Evolutionary conservation across 2,113 vertebrate genomes (phyloP).

Genomic region (Trichechus manatus): DNA sequence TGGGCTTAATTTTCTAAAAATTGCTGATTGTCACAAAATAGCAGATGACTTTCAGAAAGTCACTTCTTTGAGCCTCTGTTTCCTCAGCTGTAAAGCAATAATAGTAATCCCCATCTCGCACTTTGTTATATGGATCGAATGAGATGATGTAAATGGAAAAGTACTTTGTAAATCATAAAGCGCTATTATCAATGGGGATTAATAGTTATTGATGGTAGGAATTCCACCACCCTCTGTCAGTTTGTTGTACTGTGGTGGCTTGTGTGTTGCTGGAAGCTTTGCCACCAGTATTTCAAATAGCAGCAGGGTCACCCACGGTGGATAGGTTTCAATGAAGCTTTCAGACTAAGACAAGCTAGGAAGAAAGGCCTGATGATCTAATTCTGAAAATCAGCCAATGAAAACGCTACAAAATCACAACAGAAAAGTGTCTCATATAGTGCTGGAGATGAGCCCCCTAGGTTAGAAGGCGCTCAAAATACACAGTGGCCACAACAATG

Average conservation of each 20-base stretch:
- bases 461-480: neutral
- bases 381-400: neutral
- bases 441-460: neutral
- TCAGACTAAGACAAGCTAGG: neutral
- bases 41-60: neutral
- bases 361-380: neutral
- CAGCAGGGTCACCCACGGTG: neutral
- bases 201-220: neutral
- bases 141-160: neutral
- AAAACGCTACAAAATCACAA: neutral
- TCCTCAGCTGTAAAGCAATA: neutral
- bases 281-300: neutral
- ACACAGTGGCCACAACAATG: neutral
- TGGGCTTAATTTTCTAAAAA: neutral
- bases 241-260: neutral
- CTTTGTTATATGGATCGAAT: neutral
- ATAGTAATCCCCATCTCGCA: neutral
- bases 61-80: neutral
- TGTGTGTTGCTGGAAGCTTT: neutral
- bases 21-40: neutral
- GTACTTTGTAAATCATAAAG: neutral
- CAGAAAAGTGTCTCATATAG: neutral
- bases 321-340: neutral
- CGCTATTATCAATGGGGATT: too few relatives aligned
- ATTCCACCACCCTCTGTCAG: neutral